A percentile compares a stretch with the other conserved stretches of the same genome.
Conservation (phyloP, 2,888 invertebrate genomes). For the Drosophila picticornis region DNA sequence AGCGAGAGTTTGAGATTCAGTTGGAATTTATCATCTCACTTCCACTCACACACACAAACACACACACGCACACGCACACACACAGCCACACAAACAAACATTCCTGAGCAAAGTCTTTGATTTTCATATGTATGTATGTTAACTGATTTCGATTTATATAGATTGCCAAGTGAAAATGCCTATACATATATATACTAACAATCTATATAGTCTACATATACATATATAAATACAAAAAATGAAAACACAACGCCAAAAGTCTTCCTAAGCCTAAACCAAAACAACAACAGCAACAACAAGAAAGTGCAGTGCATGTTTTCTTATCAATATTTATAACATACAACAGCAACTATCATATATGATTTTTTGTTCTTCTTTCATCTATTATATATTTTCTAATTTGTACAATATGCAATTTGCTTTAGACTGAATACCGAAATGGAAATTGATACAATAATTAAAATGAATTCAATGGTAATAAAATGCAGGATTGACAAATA, state of each 20-base stretch:
- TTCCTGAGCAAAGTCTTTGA: slow-evolving; percentile 71
- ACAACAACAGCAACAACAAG: slow-evolving; percentile 30
- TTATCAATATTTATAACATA: slow-evolving; percentile 24
- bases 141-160: slow-evolving; percentile 36
- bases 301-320: slow-evolving; percentile 51
- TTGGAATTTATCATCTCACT: slow-evolving; percentile 14
- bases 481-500: slow-evolving; percentile 44
- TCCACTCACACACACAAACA: slow-evolving; percentile 34
- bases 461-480: slow-evolving; percentile 26
- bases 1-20: slow-evolving; percentile 12
- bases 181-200: slow-evolving; percentile 16
- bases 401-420: slow-evolving; percentile 55
- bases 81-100: slow-evolving; percentile 50
- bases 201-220: slow-evolving; percentile 25
- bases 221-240: slow-evolving; percentile 45
- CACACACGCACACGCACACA: slow-evolving; percentile 31
- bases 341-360: slow-evolving; percentile 26
- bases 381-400: slow-evolving; percentile 22
- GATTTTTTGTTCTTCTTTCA: slow-evolving; percentile 1
- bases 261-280: slow-evolving; percentile 78
- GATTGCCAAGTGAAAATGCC: slow-evolving; percentile 25
- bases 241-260: slow-evolving; percentile 82
- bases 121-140: slow-evolving; percentile 52
- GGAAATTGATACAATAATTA: slow-evolving; percentile 55
- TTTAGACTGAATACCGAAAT: slow-evolving; percentile 69